Base-by-base conservation (phyloP, 2,113 vertebrate genomes). In the Chloropsis hardwickii region DNA sequence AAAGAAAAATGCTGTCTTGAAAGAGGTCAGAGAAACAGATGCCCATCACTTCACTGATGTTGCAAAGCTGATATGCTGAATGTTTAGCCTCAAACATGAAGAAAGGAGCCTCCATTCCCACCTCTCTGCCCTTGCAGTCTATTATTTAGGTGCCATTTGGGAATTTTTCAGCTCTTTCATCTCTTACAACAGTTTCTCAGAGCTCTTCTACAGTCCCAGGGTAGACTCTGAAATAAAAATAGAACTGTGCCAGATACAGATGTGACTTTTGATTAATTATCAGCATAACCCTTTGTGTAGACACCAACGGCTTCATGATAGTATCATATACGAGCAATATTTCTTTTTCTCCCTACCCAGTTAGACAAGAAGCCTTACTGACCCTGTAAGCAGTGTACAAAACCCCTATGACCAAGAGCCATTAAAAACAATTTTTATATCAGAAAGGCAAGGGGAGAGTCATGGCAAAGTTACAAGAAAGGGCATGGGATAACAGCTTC, bases 1-100 rank as follows among this genome's bases (percentile, higher is more conserved):
- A 95, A 97, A 92, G 85, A 81, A 96, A 94, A 94, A 97, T 79
- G 70, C 33, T 57, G 60, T 60, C 94, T 87, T 95, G 91, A 92
- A 95, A 87, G 86, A 94, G 96, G 95, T 97, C 95, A 96, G 61
- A 91, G 80, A 88, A 85, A 60, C 58, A 53, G 65, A 92, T 57
- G 66, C n/a, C 53, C 40, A 82, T 53, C 28, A 76, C 53, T 82
- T 86, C 77, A 64, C 61, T 76, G 84, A 40, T 81, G 73, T 51
- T 56, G 40, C 60, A 89, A 81, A 86, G 81, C 47, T 61, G 80
- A 88, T 91, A 65, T 8, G 23, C 51, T 87, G 81, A 92, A 84
- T 40, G 54, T 72, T 91, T 89, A 95, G 61, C 81, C 62, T 84
- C 83, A 81, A 65, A 92, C 16, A 39, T 61, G 61, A 95, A 61